phyloP scores from a whole-genome alignment of 2,888 invertebrate genomes.

The Selenia dentaria region DNA sequence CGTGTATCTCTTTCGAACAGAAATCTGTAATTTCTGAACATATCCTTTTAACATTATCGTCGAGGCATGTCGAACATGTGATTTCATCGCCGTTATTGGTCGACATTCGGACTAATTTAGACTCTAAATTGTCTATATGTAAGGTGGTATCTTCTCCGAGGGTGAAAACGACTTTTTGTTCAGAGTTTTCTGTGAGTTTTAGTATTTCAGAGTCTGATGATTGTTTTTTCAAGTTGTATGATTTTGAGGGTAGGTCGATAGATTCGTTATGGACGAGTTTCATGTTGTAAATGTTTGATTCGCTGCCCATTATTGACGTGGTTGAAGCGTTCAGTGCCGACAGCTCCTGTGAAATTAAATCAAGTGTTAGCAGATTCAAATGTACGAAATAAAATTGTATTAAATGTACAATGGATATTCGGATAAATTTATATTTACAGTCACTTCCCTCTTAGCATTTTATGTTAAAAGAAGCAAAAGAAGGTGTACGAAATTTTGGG shows the following conservation, averaged over 20 bases:
- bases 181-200: slow-evolving; percentile 37
- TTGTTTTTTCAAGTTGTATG: slow-evolving; percentile 50
- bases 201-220: slow-evolving; percentile 73
- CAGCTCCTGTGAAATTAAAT: slow-evolving; percentile 55
- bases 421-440: too few species aligned
- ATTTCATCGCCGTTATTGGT: slow-evolving; percentile 67
- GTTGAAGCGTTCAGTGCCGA: slow-evolving; percentile 66
- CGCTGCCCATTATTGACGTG: slow-evolving; percentile 78
- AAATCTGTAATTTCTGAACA: slow-evolving; percentile 69
- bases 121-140: slow-evolving; percentile 38
- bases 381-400: too few species aligned
- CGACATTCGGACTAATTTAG: slow-evolving; percentile 65
- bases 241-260: slow-evolving; percentile 27
- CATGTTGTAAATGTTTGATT: slow-evolving; percentile 75
- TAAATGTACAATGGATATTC: too few species aligned
- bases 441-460: too few species aligned
- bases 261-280: slow-evolving; percentile 49
- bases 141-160: slow-evolving; percentile 58
- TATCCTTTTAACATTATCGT: slow-evolving; percentile 64
- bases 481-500: too few species aligned
- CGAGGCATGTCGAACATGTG: slow-evolving; percentile 42
- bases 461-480: too few species aligned
- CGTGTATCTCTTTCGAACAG: slow-evolving; percentile 50
- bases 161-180: slow-evolving; percentile 64
- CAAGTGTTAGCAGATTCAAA: too few species aligned